A percentile compares a stretch with the other conserved stretches of the same genome.
Evolutionary conservation across 2,113 vertebrate genomes (phyloP).

Genomic region (Phalacrocorax brasilianus): DNA sequence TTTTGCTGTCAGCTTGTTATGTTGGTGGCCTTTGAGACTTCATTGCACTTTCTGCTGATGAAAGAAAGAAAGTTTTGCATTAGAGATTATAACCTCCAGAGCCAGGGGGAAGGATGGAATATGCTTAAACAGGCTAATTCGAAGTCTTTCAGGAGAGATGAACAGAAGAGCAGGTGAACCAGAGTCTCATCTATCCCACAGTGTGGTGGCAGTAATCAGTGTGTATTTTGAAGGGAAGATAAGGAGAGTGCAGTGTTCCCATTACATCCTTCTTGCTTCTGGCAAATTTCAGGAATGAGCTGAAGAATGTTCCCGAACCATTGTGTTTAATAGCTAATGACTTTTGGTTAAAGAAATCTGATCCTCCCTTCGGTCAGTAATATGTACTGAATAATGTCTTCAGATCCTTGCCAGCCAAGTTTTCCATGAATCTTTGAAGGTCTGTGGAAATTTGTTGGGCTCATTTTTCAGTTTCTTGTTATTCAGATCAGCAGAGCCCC

Average conservation of each 20-base stretch:
- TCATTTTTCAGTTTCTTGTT: constrained; percentile 39
- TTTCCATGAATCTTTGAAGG: constrained; percentile 40
- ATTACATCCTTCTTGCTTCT: not conserved
- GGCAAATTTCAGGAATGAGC: constrained; percentile 11
- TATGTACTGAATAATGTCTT: constrained; percentile 36
- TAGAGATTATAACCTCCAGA: not conserved
- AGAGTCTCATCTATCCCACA: not conserved
- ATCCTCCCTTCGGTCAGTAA: constrained; percentile 44
- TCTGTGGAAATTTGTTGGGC: constrained; percentile 14
- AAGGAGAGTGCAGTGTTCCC: not conserved
- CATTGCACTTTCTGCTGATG: not conserved
- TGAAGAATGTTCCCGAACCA: constrained; percentile 24
- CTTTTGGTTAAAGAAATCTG: constrained; percentile 35
- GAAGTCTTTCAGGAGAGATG: not conserved
- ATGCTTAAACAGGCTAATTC: not conserved
- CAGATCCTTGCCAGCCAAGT: constrained; percentile 41
- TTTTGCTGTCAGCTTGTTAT: not conserved
- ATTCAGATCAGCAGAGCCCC: not conserved
- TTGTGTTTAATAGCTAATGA: constrained; percentile 36
- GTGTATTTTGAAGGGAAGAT: not conserved
- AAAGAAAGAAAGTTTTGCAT: not conserved
- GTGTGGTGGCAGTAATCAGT: not conserved
- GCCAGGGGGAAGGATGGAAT: not conserved
- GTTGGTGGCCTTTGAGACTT: constrained; percentile 24
- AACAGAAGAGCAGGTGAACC: not conserved